Percentiles rank a stretch among this genome's conserved stretches.
Evolutionary conservation across 2,797 vertebrate species (phyloP).

Genomic region (Coluber constrictor): DNA sequence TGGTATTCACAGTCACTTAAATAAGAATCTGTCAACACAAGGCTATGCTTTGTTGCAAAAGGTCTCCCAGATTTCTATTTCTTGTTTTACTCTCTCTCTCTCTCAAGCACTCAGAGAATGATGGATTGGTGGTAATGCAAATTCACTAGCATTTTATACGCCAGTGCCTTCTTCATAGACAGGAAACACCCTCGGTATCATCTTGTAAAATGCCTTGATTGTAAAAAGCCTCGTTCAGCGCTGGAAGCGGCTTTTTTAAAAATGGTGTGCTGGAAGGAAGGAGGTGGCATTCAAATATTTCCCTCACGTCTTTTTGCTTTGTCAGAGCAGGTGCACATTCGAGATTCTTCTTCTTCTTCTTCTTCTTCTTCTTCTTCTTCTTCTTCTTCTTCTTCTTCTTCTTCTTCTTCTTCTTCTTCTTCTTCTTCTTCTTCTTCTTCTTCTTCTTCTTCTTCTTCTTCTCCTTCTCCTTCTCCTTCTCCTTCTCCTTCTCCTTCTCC

Average conservation of each 20-base stretch:
- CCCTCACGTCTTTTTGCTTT: constrained; percentile 55
- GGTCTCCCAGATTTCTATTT: constrained; percentile 74
- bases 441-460: no score
- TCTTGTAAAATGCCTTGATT: constrained; percentile 89
- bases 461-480: no score
- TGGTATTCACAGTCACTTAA: constrained; percentile 99
- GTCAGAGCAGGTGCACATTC: constrained; percentile 59
- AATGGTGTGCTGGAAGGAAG: constrained; percentile 63
- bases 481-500: no score
- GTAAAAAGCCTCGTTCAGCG: constrained; percentile 80
- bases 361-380: background rate
- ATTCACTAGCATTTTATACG: constrained; percentile 99
- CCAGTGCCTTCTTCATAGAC: constrained; percentile 83
- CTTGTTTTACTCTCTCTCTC: constrained; percentile 12
- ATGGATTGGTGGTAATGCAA: constrained; percentile 98
- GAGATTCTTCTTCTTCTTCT: constrained; percentile 51
- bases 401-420: no score
- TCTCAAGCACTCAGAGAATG: constrained; percentile 81
- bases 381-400: no score
- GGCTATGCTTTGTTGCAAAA: constrained; percentile 81
- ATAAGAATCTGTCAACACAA: constrained; percentile 96
- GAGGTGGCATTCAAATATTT: constrained; percentile 67
- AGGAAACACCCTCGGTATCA: constrained; percentile 95
- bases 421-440: no score
- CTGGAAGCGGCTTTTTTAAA: constrained; percentile 66